These are phyloP conservation scores for Eurypyga helias DNA, from an alignment of 2,113 vertebrate species.

Conservation along the genomic window DNA sequence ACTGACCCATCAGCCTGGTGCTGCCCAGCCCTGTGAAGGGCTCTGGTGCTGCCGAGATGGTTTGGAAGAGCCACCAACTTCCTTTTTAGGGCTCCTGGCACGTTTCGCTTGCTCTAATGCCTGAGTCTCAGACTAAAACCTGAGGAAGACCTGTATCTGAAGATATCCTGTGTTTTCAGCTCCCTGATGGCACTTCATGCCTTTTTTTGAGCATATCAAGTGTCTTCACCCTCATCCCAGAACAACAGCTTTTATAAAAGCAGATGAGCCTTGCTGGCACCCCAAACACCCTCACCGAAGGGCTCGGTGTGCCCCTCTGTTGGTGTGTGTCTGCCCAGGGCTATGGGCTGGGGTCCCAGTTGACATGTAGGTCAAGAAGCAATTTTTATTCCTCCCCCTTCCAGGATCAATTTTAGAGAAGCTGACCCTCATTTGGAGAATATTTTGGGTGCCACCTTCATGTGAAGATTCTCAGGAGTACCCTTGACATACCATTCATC, in stretches of 20 bases:
- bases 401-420: neutral
- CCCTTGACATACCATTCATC: neutral
- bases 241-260: neutral
- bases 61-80: neutral
- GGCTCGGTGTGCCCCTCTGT: neutral
- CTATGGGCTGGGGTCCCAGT: neutral
- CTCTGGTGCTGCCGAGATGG: fast-evolving
- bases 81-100: neutral
- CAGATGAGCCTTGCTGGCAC: neutral
- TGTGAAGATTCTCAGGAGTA: neutral
- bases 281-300: neutral
- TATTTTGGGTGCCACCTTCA: neutral
- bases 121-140: neutral
- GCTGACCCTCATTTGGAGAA: neutral
- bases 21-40: neutral
- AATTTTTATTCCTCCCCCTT: neutral
- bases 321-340: neutral
- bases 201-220: neutral
- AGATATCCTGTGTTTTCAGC: neutral
- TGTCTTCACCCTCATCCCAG: neutral
- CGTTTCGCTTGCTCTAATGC: neutral
- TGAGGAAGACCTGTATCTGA: neutral
- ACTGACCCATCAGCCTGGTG: neutral
- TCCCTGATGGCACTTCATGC: neutral
- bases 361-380: neutral